Conservation (phyloP, 2,113 vertebrate genomes). For the Centropus bengalensis region DNA sequence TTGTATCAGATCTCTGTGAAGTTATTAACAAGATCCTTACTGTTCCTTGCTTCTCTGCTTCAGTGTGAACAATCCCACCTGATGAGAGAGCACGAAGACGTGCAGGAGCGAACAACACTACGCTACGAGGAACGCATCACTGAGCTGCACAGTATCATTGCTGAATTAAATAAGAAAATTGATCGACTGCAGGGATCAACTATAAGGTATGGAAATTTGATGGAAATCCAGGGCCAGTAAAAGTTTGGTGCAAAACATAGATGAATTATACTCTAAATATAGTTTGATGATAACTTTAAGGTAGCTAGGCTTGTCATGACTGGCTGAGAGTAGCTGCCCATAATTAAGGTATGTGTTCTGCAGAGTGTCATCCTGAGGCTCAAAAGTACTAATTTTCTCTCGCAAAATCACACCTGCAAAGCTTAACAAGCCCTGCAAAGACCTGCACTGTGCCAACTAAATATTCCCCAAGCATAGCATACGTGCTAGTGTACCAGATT, state of each 20-base stretch:
- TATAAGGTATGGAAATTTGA: constrained; percentile 78
- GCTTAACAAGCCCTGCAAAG: background rate
- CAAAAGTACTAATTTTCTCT: background rate
- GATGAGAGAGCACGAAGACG: constrained; percentile 86
- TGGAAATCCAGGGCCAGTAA: background rate
- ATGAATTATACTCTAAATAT: background rate
- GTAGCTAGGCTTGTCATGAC: background rate
- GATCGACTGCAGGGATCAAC: constrained; percentile 83
- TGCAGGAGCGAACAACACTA: constrained; percentile 83
- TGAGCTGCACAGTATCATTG: constrained; percentile 88
- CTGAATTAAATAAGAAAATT: constrained; percentile 90
- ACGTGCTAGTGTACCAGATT: background rate
- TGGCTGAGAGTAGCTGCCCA: background rate
- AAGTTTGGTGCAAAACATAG: background rate
- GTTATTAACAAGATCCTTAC: background rate
- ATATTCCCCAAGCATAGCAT: background rate
- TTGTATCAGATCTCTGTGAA: background rate
- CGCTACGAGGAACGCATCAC: constrained; percentile 89
- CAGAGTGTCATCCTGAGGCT: background rate
- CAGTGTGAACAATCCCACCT: constrained; percentile 88
- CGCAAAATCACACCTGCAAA: background rate
- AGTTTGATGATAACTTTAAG: background rate
- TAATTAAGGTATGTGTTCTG: background rate
- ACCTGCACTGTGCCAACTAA: background rate
- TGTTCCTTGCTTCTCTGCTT: background rate